Evolutionary conservation across 2,888 invertebrate genomes (phyloP).

Genomic region (Hypomecis atomaria): DNA sequence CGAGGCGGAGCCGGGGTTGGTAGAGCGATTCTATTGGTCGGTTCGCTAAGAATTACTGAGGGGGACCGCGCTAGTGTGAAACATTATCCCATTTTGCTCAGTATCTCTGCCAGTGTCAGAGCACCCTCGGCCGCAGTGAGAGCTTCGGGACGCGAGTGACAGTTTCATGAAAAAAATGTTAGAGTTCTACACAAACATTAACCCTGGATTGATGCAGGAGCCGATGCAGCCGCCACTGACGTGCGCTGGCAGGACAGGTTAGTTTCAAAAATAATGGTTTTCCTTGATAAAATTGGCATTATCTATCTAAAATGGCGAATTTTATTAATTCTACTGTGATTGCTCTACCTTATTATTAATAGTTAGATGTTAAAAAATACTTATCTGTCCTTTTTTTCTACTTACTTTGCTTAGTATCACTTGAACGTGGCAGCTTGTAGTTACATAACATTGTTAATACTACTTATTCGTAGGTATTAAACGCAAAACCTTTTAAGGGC

Average conservation of each 20-base stretch:
- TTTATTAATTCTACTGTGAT: too few relatives aligned
- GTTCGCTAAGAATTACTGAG: slow-evolving; percentile 33
- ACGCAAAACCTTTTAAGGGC: too few relatives aligned
- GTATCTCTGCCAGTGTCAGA: slow-evolving; percentile 16
- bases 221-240: slow-evolving; percentile 83
- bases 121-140: slow-evolving; percentile 18
- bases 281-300: neutral
- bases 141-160: slow-evolving; percentile 44
- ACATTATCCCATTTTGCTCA: neutral
- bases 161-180: slow-evolving; percentile 83
- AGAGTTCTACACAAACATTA: slow-evolving; percentile 88
- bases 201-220: slow-evolving; percentile 85
- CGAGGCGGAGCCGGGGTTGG: slow-evolving; percentile 63
- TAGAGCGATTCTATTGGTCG: slow-evolving; percentile 60
- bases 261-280: slow-evolving; percentile 45
- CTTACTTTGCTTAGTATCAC: too few relatives aligned
- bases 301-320: neutral
- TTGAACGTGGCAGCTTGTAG: too few relatives aligned
- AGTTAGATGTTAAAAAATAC: too few relatives aligned
- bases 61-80: slow-evolving; percentile 50
- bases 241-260: slow-evolving; percentile 88
- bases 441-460: too few relatives aligned
- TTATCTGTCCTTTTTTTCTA: too few relatives aligned
- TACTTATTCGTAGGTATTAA: too few relatives aligned
- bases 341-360: too few relatives aligned